Base-by-base conservation (phyloP, 2,113 vertebrate species). In the Oreochromis spilurus region DNA sequence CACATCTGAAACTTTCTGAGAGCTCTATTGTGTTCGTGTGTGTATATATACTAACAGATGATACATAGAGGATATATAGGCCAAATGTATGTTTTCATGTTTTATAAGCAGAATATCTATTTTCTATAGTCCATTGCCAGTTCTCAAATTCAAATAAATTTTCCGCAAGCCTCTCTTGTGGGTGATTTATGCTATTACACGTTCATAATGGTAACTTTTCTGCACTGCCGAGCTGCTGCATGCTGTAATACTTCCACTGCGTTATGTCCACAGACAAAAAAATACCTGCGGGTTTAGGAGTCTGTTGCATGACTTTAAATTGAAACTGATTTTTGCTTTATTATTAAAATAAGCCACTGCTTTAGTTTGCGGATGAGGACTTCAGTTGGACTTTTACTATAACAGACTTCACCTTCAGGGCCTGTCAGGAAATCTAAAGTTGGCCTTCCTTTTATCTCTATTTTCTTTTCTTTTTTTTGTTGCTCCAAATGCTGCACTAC, bases 71-170 rank as follows among this genome's bases (percentile, higher is more conserved):
- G 48, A 90, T 88, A 79, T 92, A 62, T 83, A 91, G 77, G 55
- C 85, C 81, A 83, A 93, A 87, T 94, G 92, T 95, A 85, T 95
- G 88, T 94, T 96, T 93, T 95, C 95, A 85, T 95, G 88, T 94
- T 96, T 93, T 95, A 87, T 95, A 90, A 96, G 95, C 93, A 93
- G 92, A 91, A 94, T 93, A 90, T 94, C 88, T 96, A 96, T 97
- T 96, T 97, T 98, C 96, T 96, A 96, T 97, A 97, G 97, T 96
- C 83, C 96, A 96, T 96, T 95, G 95, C 97, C 96, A 96, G 96
- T 98, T 97, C 97, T 97, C 97, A 96, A 96, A 97, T 95, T 97
- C 94, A 96, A 98, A 98, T 98, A 99, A 98, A 98, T 97, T 95
- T 91, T 87, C 97, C 96, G 96, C 97, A 96, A 97, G 96, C 89